Evolutionary conservation across 2,113 vertebrate genomes (phyloP), one percentile per base, ranked within the genome.

Genomic region (Dolichotis patagonum): DNA sequence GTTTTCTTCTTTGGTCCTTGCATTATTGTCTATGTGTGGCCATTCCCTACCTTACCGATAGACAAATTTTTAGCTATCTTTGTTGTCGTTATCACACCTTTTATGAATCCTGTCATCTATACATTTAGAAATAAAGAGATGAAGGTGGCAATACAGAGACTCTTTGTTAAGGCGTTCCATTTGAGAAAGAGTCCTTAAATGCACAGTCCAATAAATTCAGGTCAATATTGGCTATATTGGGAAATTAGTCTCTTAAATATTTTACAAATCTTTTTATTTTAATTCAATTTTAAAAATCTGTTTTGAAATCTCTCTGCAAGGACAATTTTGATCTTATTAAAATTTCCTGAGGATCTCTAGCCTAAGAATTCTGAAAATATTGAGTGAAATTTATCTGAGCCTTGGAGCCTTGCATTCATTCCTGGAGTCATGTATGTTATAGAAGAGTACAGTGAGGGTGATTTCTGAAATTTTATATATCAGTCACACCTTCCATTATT

Each of bases 1-100:
- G 46, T 96, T 41, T 95, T 97, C 46, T 97, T 97, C 54, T 97
- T 97, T 60, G 97, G 95, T 30, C 97, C 97, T 46, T 97, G 97
- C 52, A 96, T 97, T 90, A 92, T 96, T 91, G 56, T 97, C 17
- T 97, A 98, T 83, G 96, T 97, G 85, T 97, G 96, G 97, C 96
- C 96, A 65, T 97, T 97, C 19, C 96, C 96, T 22, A 92, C 88
- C 12, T 91, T 98, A 91, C 91, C 96, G 30, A 91, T 98, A 92
- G 97, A 98, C 82, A 97, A 97, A 85, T 97, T 97, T 94, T 88
- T 97, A 97, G 97, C 97, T 17, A 91, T 98, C 60, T 97, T 98
- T 88, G 93, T 95, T 95, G 91, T 1, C 35, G 41, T 97, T 52
- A 95, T 97, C 35, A 96, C 97, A 49, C 96, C 97, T 90, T 85